A percentile compares a stretch with the other conserved stretches of the same genome.
These are phyloP conservation scores for Pomacea canaliculata DNA, from an alignment of 2,888 invertebrate species.

Conservation along the genomic window DNA sequence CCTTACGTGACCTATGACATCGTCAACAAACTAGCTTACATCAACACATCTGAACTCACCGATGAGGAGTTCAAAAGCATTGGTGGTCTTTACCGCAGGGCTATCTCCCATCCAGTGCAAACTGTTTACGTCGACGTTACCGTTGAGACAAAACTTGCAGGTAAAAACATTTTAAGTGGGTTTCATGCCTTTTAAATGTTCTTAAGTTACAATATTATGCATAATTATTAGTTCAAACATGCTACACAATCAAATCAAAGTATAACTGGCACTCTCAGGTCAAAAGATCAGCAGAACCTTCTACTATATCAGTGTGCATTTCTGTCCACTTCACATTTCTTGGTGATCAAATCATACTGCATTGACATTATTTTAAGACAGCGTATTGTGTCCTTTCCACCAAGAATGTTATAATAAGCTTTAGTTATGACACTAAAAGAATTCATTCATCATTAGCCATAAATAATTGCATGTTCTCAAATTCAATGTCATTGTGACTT, in stretches of 20 bases:
- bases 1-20: constrained; percentile 23
- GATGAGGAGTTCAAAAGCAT: constrained; percentile 25
- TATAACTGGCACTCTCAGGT: too few species aligned
- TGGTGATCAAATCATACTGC: too few species aligned
- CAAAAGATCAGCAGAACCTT: too few species aligned
- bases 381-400: too few species aligned
- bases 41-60: constrained; percentile 32
- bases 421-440: too few species aligned
- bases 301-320: too few species aligned
- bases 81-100: constrained; percentile 26
- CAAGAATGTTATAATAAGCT: too few species aligned
- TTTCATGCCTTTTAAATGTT: not conserved
- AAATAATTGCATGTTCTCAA: too few species aligned
- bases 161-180: not conserved
- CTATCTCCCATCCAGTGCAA: constrained; percentile 22
- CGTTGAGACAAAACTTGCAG: not conserved
- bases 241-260: not conserved
- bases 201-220: not conserved
- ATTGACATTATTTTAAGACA: too few species aligned
- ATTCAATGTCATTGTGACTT: too few species aligned
- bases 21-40: constrained; percentile 21
- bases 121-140: constrained; percentile 7
- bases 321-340: too few species aligned
- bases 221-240: not conserved
- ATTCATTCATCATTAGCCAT: too few species aligned